These are phyloP conservation scores for Pentamera pediparva DNA, from an alignment of 53 echinoderm and acorn worm species.

Conservation along the genomic window DNA sequence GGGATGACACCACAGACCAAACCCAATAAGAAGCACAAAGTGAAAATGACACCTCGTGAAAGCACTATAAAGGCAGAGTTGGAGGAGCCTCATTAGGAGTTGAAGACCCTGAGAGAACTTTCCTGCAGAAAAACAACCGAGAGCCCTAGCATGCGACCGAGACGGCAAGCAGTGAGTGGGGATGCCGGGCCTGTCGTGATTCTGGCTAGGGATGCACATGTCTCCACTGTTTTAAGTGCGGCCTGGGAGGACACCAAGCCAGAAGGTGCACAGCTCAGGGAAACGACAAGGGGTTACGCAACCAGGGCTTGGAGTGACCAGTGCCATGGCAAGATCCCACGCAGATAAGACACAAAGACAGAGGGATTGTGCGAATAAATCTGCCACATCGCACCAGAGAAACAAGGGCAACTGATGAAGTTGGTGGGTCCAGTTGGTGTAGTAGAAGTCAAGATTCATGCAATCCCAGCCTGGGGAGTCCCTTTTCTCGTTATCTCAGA, in stretches of 20 bases:
- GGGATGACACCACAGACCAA: not conserved
- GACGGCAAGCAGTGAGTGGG: not conserved
- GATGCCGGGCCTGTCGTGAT: not conserved
- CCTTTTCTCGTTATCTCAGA: slow-evolving; percentile 46
- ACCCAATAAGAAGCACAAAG: not conserved
- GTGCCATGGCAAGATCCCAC: too few relatives aligned
- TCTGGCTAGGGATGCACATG: not conserved
- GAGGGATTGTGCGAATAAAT: too few relatives aligned
- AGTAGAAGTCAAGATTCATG: too few relatives aligned
- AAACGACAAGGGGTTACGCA: too few relatives aligned
- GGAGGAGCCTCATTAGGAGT: not conserved
- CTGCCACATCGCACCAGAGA: too few relatives aligned
- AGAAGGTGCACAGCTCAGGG: not conserved
- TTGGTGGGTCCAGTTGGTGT: not conserved
- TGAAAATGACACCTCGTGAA: not conserved
- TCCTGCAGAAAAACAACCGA: too few relatives aligned
- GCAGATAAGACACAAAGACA: too few relatives aligned
- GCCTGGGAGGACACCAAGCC: not conserved
- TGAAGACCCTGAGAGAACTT: not conserved
- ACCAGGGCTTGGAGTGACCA: too few relatives aligned
- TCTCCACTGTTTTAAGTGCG: not conserved
- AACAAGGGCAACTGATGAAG: not conserved
- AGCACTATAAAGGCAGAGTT: not conserved
- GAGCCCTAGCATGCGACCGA: too few relatives aligned
- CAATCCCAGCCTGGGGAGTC: too few relatives aligned